These are phyloP conservation scores for Eidolon dupreanum DNA, from an alignment of 2,797 vertebrate genomes.

Conservation along the genomic window DNA sequence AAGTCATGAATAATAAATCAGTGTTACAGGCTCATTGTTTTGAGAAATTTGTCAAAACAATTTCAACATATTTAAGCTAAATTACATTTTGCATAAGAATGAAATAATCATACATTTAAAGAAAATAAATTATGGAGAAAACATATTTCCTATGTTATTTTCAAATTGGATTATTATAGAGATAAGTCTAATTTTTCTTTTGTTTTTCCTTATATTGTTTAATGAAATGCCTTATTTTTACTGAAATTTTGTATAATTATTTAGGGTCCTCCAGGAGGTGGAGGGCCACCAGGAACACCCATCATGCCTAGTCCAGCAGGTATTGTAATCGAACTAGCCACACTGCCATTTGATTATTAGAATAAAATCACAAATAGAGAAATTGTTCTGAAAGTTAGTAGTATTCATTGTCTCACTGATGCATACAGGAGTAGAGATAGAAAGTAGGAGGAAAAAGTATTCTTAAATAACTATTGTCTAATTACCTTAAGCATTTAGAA, in stretches of 20 bases:
- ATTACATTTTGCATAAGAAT: conserved; percentile 65
- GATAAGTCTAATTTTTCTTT: conserved; percentile 20
- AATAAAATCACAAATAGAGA: conserved; percentile 24
- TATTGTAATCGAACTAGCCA: conserved; percentile 77
- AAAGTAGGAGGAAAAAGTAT: not conserved
- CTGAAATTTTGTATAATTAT: conserved; percentile 71
- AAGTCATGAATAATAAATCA: conserved; percentile 62
- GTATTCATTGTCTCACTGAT: not conserved
- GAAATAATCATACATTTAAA: conserved; percentile 57
- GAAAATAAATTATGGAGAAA: conserved; percentile 64
- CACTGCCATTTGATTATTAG: not conserved
- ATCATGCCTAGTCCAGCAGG: conserved; percentile 99
- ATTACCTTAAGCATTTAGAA: conserved; percentile 18
- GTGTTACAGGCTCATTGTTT: conserved; percentile 53
- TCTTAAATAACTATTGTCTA: not conserved
- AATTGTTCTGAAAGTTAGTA: not conserved
- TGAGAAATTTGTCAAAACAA: conserved; percentile 63
- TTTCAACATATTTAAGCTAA: conserved; percentile 58
- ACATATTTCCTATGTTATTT: conserved; percentile 56
- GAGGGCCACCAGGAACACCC: conserved; percentile 97
- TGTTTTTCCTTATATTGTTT: conserved; percentile 45
- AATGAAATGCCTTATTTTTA: conserved; percentile 63
- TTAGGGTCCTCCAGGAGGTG: conserved; percentile 97
- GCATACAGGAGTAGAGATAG: not conserved
- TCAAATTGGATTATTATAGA: conserved; percentile 50